Conservation (phyloP, 2,113 vertebrate genomes). For the Typhlomys cinereus region DNA sequence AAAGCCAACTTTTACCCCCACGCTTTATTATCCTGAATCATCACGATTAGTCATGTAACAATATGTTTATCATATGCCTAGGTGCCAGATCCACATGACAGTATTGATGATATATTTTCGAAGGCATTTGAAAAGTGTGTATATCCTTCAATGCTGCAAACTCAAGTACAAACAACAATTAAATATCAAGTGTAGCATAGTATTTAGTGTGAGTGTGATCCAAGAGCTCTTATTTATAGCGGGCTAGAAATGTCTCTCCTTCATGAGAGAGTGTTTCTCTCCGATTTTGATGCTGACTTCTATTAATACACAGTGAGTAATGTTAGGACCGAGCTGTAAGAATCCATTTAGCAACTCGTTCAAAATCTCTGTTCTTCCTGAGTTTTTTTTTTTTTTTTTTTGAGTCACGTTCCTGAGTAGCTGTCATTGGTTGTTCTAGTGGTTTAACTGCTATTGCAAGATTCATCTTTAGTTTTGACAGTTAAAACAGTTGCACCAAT, state of each 20-base stretch:
- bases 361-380: slow-evolving; percentile 39
- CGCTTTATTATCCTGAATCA: slow-evolving; percentile 76
- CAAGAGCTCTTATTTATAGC: slow-evolving; percentile 50
- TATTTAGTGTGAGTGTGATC: not conserved
- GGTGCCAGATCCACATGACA: not conserved
- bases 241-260: slow-evolving; percentile 58
- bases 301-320: slow-evolving; percentile 40
- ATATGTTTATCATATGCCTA: slow-evolving; percentile 68
- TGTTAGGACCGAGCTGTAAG: not conserved
- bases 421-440: slow-evolving; percentile 62
- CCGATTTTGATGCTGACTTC: slow-evolving; percentile 46
- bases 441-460: slow-evolving; percentile 53
- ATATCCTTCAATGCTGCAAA: not conserved
- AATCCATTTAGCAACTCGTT: not conserved
- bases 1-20: slow-evolving; percentile 61
- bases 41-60: slow-evolving; percentile 72
- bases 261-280: not conserved
- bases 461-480: slow-evolving; percentile 74
- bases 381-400: slow-evolving; percentile 52
- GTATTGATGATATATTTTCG: slow-evolving; percentile 55
- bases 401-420: slow-evolving; percentile 31
- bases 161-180: slow-evolving; percentile 26
- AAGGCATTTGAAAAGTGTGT: not conserved
- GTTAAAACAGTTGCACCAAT: slow-evolving; percentile 70
- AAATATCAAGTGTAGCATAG: slow-evolving; percentile 30